Conservation (phyloP, 1,140 invertebrate species). For the Zaprionus nigranus region DNA sequence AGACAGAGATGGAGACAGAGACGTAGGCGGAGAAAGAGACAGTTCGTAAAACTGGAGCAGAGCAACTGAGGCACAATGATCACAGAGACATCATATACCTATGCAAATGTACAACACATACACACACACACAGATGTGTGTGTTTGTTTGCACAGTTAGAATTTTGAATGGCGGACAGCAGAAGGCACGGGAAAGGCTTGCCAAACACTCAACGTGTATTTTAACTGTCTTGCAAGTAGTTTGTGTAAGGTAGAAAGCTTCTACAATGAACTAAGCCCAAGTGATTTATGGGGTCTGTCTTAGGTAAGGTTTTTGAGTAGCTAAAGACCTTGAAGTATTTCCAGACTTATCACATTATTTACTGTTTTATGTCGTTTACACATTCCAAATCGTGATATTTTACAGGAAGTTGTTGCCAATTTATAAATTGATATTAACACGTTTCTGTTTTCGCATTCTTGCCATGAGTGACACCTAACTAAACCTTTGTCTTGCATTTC, state of each 20-base stretch:
- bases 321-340: not conserved
- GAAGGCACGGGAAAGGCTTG: not conserved
- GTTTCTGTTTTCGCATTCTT: not conserved
- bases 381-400: not conserved
- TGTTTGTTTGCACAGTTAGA: not conserved
- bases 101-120: not conserved
- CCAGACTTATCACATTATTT: not conserved
- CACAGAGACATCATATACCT: not conserved
- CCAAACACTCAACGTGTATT: not conserved
- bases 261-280: not conserved
- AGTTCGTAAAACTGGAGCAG: not conserved
- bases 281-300: not conserved
- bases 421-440: not conserved
- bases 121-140: not conserved
- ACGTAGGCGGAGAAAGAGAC: not conserved
- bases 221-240: not conserved
- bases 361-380: not conserved
- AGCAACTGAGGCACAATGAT: constrained; percentile 5
- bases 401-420: not conserved
- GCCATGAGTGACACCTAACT: not conserved
- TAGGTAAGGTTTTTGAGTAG: not conserved
- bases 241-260: not conserved
- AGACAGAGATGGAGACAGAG: not conserved
- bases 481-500: not conserved
- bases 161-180: not conserved